phyloP scores from a whole-genome alignment of 2,113 vertebrate genomes.

The Probosciger aterrimus region DNA sequence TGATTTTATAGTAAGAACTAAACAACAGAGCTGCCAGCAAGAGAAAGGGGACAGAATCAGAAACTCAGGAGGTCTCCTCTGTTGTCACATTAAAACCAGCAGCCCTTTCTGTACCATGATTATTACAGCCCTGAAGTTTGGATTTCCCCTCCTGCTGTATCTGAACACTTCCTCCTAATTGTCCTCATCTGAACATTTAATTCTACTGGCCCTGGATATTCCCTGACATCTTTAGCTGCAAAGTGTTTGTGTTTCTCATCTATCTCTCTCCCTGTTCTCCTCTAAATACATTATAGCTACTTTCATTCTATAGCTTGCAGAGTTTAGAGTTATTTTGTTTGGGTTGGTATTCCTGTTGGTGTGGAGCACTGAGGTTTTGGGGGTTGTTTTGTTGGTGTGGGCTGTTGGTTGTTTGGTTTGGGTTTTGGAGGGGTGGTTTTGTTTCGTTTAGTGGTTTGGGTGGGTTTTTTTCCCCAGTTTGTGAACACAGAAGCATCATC shows the following conservation, averaged over 20 bases:
- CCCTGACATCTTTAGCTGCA: neutral
- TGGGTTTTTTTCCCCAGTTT: neutral
- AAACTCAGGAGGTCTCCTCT: neutral
- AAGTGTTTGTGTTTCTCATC: neutral
- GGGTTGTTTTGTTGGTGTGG: neutral
- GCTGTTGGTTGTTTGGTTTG: neutral
- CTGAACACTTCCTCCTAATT: neutral
- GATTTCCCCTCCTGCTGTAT: neutral
- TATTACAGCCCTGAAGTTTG: neutral
- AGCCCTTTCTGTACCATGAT: neutral
- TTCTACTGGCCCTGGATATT: neutral
- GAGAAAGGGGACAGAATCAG: neutral
- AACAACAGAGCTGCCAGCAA: neutral
- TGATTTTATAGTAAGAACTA: neutral
- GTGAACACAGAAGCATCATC: neutral
- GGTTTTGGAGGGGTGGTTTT: neutral
- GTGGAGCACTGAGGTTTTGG: neutral
- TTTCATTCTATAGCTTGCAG: neutral
- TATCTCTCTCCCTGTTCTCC: neutral
- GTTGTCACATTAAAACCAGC: neutral
- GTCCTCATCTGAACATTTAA: neutral
- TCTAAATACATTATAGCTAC: neutral
- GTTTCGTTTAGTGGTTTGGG: neutral
- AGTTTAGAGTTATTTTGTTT: fast-evolving
- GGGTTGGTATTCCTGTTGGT: neutral